phyloP scores from a whole-genome alignment of 2,797 vertebrate species.

The Syndactyla subalaris region DNA sequence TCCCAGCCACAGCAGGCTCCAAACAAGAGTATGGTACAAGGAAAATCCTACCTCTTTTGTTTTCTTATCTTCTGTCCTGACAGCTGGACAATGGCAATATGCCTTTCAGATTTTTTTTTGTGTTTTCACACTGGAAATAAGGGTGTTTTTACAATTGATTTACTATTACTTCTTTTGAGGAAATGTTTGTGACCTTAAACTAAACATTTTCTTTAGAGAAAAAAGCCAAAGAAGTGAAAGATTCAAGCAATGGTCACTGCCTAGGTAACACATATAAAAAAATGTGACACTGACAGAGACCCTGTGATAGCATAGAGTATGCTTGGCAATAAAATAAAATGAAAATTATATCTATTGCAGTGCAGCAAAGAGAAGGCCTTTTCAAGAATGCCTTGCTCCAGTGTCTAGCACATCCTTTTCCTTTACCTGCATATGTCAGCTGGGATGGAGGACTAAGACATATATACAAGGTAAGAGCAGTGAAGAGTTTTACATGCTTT shows the following conservation, averaged over 20 bases:
- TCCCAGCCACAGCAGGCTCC: neutral
- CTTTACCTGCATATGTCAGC: neutral
- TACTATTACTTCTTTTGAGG: neutral
- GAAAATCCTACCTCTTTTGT: neutral
- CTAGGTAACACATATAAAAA: neutral
- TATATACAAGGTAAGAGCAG: neutral
- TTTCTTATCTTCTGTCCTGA: neutral
- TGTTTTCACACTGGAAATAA: neutral
- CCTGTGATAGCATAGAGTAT: neutral
- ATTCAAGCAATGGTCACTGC: neutral
- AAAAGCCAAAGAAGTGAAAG: neutral
- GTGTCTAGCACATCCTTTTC: neutral
- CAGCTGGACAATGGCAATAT: neutral
- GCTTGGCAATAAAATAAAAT: neutral
- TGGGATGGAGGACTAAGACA: neutral
- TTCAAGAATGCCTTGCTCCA: neutral
- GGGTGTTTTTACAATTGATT: accelerated
- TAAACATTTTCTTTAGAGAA: neutral
- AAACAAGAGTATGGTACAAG: neutral
- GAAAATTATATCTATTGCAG: neutral
- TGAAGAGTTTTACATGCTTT: neutral
- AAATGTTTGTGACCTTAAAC: neutral
- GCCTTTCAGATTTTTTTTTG: neutral
- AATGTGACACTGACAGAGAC: neutral
- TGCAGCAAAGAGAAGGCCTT: neutral